These are phyloP conservation scores for Egretta garzetta DNA, from an alignment of 2,113 vertebrate genomes.

Conservation along the genomic window DNA sequence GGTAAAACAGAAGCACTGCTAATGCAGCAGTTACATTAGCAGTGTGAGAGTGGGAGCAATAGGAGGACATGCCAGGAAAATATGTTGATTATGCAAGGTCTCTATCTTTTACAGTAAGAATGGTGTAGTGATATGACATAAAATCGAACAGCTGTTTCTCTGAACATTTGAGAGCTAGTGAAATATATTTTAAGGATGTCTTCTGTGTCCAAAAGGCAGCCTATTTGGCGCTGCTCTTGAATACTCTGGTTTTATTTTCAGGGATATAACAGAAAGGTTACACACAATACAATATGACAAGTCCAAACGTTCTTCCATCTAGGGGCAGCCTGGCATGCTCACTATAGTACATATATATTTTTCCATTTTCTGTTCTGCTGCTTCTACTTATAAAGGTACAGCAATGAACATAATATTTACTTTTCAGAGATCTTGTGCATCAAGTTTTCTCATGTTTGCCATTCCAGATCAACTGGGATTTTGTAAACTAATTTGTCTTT, in stretches of 20 bases:
- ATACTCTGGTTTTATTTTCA: slow-evolving; percentile 22
- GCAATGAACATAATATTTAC: neutral
- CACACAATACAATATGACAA: neutral
- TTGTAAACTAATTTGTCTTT: neutral
- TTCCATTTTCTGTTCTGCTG: neutral
- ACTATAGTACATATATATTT: neutral
- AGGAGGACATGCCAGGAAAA: slow-evolving; percentile 1
- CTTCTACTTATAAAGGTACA: neutral
- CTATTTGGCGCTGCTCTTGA: neutral
- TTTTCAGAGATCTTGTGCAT: neutral
- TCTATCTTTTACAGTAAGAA: slow-evolving; percentile 26
- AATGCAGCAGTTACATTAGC: neutral
- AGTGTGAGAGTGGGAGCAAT: neutral
- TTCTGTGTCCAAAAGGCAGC: slow-evolving; percentile 5
- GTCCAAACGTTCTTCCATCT: neutral
- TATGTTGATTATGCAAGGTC: slow-evolving; percentile 19
- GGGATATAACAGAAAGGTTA: neutral
- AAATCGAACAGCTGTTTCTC: slow-evolving; percentile 18
- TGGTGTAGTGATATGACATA: slow-evolving; percentile 11
- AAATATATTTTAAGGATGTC: slow-evolving; percentile 12
- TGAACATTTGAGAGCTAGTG: neutral
- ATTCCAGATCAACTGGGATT: neutral
- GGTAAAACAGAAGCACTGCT: slow-evolving; percentile 14
- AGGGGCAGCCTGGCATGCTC: neutral
- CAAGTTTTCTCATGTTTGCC: neutral